phyloP scores from a whole-genome alignment of 2,113 vertebrate species.

The Chunga burmeisteri region DNA sequence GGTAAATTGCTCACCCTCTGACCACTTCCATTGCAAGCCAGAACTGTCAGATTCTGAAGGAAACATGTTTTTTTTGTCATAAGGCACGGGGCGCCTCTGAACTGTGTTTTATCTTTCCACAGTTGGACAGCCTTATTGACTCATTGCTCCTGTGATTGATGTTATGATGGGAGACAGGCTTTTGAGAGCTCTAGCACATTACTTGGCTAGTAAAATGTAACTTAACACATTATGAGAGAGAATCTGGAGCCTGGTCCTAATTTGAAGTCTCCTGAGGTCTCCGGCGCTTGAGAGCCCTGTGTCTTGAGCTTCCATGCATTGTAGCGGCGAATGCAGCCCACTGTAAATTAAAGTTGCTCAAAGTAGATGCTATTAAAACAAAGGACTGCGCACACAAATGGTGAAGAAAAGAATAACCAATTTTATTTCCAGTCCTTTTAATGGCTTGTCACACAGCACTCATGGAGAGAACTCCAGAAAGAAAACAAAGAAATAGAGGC shows the following conservation, averaged over 20 bases:
- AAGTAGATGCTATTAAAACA: neutral
- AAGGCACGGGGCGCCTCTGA: neutral
- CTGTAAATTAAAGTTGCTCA: neutral
- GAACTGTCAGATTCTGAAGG: neutral
- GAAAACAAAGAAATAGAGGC: neutral
- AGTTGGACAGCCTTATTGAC: neutral
- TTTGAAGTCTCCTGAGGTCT: neutral
- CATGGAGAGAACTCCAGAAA: neutral
- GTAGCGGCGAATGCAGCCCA: rapidly evolving
- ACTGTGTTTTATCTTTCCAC: neutral
- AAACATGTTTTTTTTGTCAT: neutral
- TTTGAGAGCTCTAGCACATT: neutral
- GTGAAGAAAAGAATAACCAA: neutral
- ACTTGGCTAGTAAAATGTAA: neutral
- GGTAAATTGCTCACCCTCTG: neutral
- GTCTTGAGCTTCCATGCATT: neutral
- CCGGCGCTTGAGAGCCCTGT: neutral
- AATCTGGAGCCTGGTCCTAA: neutral
- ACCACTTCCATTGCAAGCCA: neutral
- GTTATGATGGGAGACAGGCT: neutral
- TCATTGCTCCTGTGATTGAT: neutral
- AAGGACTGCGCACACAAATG: neutral
- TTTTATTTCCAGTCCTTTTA: neutral
- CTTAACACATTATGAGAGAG: neutral
- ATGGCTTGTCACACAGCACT: neutral